Base-by-base conservation (phyloP, 2,888 invertebrate genomes). In the Prostheceraeus crozeri region DNA sequence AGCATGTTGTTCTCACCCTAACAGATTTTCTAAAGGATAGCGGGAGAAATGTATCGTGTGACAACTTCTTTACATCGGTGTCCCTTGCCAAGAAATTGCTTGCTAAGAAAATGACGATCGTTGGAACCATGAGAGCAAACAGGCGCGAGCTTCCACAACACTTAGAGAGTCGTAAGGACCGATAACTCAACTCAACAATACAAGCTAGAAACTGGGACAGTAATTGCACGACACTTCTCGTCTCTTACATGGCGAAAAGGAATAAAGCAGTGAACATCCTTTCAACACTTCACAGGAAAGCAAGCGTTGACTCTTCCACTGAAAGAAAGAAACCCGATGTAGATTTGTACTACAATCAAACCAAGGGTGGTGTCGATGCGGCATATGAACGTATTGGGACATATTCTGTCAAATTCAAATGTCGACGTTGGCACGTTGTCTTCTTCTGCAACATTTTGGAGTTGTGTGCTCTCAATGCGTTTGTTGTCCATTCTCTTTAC, bases 171-270 rank as follows among this genome's bases (percentile, higher is more conserved):
- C 35, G 23, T 35, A 19, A 27, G n/a, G 33, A 27, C 14, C 16
- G 52, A 35, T n/a, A 51, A 8, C 52, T 51, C 14, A 14, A 51
- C 8, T 51, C 52, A 51, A 19, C 52, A 21, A n/a, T 21, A 51
- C 25, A 21, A 8, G 52, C 23, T 14, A n/a, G n/a, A n/a, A 21
- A 51, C 52, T n/a, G n/a, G n/a, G 25, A 19, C n/a, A n/a, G 25
- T 14, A n/a, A n/a, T n/a, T 14, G 19, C 40, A 40, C 14, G 16
- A 40, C 19, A 14, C 40, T 16, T 14, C n/a, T 40, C 19, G 40
- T 40, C 40, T 40, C 40, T 14, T 40, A 40, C 19, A 8, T 16
- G 19, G 40, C 40, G 19, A 40, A 40, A n/a, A 4, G 16, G 19
- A 40, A 40, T 21, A 40, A 40, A 4, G 19, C 19, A 16, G n/a